Conservation (phyloP, 2,113 vertebrate genomes). For the Pan troglodytes region NHGRI_mPanTro3-v2.1_pri NC_072401.2:180436001-180436500, state of each 20-base stretch:
- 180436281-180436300: background rate
- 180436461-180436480: background rate
- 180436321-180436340: background rate
- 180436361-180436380: no score
- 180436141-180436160: no score
- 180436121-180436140: no score
- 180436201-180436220: background rate
- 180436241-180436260: background rate
- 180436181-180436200: no score
- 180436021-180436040: background rate
- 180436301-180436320: background rate
- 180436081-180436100: background rate
- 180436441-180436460: background rate
- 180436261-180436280: background rate
- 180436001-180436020: background rate
- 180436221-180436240: background rate
- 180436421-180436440: background rate
- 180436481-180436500: background rate
- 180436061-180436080: background rate
- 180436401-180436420: background rate
- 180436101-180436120: no score
- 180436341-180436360: background rate
- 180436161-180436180: no score
- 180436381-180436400: background rate
- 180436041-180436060: background rate